Evolutionary conservation across 2,797 vertebrate genomes (phyloP).

Genomic region (Molossus molossus): DNA sequence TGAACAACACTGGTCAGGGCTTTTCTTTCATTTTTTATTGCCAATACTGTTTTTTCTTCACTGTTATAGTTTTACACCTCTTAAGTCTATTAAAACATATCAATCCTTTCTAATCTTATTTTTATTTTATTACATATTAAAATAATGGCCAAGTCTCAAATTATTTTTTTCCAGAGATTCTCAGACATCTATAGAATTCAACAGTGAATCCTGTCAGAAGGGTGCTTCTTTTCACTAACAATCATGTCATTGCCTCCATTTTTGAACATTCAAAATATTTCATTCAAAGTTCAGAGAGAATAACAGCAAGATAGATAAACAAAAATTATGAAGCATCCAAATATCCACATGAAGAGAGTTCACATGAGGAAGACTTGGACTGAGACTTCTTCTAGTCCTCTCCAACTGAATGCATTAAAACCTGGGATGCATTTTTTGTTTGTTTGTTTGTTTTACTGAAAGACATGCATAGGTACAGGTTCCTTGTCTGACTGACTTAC

Average conservation of each 20-base stretch:
- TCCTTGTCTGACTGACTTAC: neutral
- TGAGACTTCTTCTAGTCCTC: neutral
- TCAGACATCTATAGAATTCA: neutral
- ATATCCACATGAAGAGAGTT: neutral
- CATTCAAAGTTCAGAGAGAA: neutral
- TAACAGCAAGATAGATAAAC: neutral
- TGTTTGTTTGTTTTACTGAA: neutral
- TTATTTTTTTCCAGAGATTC: neutral
- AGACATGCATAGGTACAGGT: neutral
- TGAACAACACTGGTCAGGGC: too few species aligned
- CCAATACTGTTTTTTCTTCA: neutral
- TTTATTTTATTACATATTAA: neutral
- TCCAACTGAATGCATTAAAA: neutral
- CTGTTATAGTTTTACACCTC: neutral
- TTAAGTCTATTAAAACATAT: neutral
- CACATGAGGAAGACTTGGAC: neutral
- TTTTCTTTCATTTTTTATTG: neutral
- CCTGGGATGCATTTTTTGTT: neutral
- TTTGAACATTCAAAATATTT: neutral
- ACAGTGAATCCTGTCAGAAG: neutral
- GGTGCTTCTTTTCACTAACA: neutral
- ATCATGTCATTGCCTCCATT: neutral
- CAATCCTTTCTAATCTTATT: neutral
- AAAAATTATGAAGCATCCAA: neutral
- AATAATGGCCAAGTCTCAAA: neutral